Percentiles rank a stretch among this genome's conserved stretches.
Evolutionary conservation across 1,140 invertebrate species (phyloP).

Genomic region (Drosophila albomicans): DNA sequence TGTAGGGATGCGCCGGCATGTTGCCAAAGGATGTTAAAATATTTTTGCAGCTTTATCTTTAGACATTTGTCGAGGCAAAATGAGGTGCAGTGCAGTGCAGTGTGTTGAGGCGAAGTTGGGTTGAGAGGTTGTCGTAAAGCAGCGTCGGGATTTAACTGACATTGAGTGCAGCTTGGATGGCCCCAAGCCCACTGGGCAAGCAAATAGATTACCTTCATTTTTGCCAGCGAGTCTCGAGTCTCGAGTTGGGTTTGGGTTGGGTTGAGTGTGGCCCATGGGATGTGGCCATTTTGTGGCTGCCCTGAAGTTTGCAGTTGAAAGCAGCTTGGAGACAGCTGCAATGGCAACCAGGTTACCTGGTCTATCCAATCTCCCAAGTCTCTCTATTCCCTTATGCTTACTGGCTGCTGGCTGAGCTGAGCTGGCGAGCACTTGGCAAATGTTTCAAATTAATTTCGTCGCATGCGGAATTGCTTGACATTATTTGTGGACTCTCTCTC

Average conservation of each 20-base stretch:
- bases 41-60: conserved; percentile 84
- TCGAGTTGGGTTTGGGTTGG: background rate
- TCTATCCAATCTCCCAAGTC: conserved; percentile 10
- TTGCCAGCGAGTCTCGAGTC: conserved; percentile 23
- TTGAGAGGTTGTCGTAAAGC: conserved; percentile 66
- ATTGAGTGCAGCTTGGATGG: conserved; percentile 63
- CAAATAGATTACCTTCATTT: conserved; percentile 74
- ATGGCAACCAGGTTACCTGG: conserved; percentile 19
- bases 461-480: conserved; percentile 69
- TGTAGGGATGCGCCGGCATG: conserved; percentile 55
- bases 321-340: conserved; percentile 51
- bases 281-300: conserved; percentile 77
- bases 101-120: background rate
- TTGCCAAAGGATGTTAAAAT: conserved; percentile 82
- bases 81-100: background rate
- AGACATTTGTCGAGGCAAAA: conserved; percentile 63
- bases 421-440: conserved; percentile 43
- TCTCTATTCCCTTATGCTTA: background rate
- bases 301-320: conserved; percentile 67
- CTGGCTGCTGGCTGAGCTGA: conserved; percentile 27
- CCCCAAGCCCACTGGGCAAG: conserved; percentile 37
- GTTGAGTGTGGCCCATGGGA: conserved; percentile 64
- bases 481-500: conserved; percentile 43
- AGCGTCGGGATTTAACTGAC: conserved; percentile 79
- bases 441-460: conserved; percentile 80